Evolutionary conservation across 2,888 invertebrate genomes (phyloP), one percentile per base, ranked within the genome.

Genomic region (Eristalinus aeneus): DNA sequence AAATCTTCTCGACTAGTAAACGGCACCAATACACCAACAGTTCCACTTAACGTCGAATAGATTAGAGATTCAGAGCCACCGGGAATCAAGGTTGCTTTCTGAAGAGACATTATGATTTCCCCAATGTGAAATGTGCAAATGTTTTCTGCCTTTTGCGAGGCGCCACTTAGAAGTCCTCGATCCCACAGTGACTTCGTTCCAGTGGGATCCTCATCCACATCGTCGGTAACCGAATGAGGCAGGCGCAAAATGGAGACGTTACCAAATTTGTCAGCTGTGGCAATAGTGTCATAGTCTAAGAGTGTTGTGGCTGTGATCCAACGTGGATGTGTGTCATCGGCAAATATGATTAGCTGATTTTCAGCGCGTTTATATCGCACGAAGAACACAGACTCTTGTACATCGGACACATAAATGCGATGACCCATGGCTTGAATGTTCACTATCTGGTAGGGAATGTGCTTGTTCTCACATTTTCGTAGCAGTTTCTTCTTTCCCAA

Each of bases 181-280:
- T 97, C 97, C 99, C 99, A 99, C 0, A 99, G 93, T 0, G 99
- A 98, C 92, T 99, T 98, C 90, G 98, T 98, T 60, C 99, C 99
- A 0, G 99, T 99, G 0, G 99, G 99, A 93, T 99, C 99, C 93
- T 99, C 99, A 92, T 99, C 99, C 0, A 99, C 98, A 91, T 99
- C 99, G 93, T 99, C 99, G 31, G 97, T 97, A 1, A 98, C 96
- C 78, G 97, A 97, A 72, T 96, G 95, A 0, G 99, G 98, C 74
- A 99, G 92, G 60, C 98, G 94, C 90, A 98, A 96, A 76, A 99
- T 95, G 77, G 97, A 95, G 88, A 99, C 94, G 91, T 98, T 99
- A 36, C 99, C 99, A 93, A 99, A 99, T 93, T 99, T 99, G 92
- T 99, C 99, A 8, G 98, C 97, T 81, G 97, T 96, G 0, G 98